Base-by-base conservation (phyloP, 2,797 vertebrate genomes). In the Neostethus bicornis region DNA sequence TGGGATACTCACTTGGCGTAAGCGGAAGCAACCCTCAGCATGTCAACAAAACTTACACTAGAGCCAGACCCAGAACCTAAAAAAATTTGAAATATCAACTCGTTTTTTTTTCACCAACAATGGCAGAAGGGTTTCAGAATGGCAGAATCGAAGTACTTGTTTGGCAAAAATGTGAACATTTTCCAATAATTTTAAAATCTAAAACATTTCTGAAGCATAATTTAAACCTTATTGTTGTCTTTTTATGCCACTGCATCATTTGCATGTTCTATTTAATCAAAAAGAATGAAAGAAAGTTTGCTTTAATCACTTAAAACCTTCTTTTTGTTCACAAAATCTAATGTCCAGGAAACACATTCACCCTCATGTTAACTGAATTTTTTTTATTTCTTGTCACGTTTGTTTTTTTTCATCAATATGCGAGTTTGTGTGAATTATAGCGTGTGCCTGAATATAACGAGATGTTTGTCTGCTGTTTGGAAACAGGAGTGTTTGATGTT, bases 391-490 rank as follows among this genome's bases (percentile, higher is more conserved):
- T 13, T 28, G 23, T 21, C 5, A 5, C 14, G 47, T 69, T 70
- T 48, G 79, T 79, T 70, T 65, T 58, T 66, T 63, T 61, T 71
- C 62, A 31, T 61, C 24, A 37, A 11, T 59, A 38, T 49, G 39
- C 72, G 61, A 58, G 67, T 71, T 73, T 79, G 81, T 61, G 69
- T 81, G 72, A 80, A 77, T 57, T 78, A 81, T 77, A 67, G 48
- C 62, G 42, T 41, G 56, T 35, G 67, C 73, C 38, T 55, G 8
- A 73, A 85, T 87, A 84, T 83, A 89, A 87, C 83, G 70, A 90
- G 84, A 68, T 80, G 84, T 87, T 90, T 89, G 79, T 81, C 65
- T 68, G 63, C 42, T 47, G 61, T 56, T 70, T 82, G 65, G 51
- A 61, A 58, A 64, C 43, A 49, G 77, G 63, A 53, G 51, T 24